A percentile compares a stretch with the other conserved stretches of the same genome.
These are phyloP conservation scores for Anoura caudifer DNA, from an alignment of 2,113 vertebrate species.

Conservation along the genomic window DNA sequence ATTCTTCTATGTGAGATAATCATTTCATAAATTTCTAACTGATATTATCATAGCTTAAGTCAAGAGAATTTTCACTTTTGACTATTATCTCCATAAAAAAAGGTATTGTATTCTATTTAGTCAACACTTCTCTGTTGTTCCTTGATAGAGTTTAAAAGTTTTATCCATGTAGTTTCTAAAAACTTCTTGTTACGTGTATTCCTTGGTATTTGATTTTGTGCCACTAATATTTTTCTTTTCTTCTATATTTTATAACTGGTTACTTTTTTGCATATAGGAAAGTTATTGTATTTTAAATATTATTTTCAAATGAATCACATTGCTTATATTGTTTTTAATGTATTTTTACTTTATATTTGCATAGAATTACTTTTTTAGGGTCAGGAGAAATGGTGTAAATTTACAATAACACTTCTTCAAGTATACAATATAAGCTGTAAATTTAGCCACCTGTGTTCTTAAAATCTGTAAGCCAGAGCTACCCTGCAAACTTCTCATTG, in stretches of 20 bases:
- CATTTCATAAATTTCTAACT: neutral
- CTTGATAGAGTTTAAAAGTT: neutral
- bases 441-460: neutral
- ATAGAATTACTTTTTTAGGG: neutral
- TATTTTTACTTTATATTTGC: neutral
- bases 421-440: neutral
- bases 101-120: neutral
- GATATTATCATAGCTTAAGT: neutral
- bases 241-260: neutral
- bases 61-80: neutral
- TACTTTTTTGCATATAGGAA: neutral
- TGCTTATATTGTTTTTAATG: neutral
- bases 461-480: neutral
- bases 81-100: neutral
- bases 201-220: neutral
- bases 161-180: neutral
- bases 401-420: neutral
- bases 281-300: neutral
- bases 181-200: neutral
- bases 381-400: neutral
- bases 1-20: neutral
- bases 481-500: neutral
- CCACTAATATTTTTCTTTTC: neutral
- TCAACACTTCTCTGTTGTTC: neutral
- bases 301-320: neutral